phyloP scores from a whole-genome alignment of 2,797 vertebrate genomes.

The Manis crassicaudata region DNA sequence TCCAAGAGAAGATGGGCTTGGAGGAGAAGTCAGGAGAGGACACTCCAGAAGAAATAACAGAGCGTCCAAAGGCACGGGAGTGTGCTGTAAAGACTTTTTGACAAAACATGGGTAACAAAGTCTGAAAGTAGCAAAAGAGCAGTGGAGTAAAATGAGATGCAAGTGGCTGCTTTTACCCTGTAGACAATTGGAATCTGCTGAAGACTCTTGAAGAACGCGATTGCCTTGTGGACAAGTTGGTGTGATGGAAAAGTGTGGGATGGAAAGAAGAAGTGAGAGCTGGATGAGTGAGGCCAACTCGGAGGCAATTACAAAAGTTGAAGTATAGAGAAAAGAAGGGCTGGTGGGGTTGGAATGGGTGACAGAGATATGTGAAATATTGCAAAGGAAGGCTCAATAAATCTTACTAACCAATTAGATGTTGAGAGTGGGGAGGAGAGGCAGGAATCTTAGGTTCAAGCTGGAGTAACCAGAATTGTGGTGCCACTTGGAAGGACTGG shows the following conservation, averaged over 20 bases:
- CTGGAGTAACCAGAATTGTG: neutral
- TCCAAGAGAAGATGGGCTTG: neutral
- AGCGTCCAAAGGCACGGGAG: neutral
- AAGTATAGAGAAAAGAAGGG: neutral
- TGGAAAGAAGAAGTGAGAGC: neutral
- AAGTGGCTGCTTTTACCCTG: neutral
- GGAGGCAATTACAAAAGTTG: neutral
- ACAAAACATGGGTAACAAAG: neutral
- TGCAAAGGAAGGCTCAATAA: neutral
- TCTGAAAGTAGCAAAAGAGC: neutral
- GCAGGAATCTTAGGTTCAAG: neutral
- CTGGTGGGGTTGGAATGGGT: neutral
- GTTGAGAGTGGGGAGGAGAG: neutral
- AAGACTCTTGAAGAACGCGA: neutral
- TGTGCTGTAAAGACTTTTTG: neutral
- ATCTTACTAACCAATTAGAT: neutral
- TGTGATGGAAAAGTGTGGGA: neutral
- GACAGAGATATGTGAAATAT: neutral
- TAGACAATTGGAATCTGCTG: neutral
- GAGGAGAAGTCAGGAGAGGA: neutral
- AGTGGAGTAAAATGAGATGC: neutral
- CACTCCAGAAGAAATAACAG: neutral
- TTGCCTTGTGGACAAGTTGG: neutral
- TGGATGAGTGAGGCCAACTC: neutral
- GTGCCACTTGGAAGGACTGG: neutral